Conservation (phyloP, 2,888 invertebrate species). For the Drosophila neonasuta region DNA sequence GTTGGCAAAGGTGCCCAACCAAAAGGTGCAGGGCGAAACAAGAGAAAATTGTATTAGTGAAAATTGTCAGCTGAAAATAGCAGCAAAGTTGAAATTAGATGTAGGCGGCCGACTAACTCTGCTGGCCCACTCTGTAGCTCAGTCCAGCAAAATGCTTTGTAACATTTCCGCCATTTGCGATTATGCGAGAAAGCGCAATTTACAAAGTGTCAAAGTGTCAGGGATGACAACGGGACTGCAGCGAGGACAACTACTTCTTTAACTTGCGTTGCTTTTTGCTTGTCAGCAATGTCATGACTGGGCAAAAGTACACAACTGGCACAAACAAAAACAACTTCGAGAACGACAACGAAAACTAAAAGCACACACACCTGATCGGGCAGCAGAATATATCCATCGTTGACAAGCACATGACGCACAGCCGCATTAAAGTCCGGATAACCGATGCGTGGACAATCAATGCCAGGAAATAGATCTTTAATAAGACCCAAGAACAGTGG, state of each 20-base stretch:
- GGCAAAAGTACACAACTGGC: slow-evolving; percentile 24
- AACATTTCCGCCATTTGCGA: slow-evolving; percentile 72
- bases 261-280: slow-evolving; percentile 26
- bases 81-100: slow-evolving; percentile 70
- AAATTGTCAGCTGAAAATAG: slow-evolving; percentile 54
- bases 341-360: slow-evolving; percentile 5
- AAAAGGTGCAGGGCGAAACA: slow-evolving; percentile 27
- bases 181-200: slow-evolving; percentile 73
- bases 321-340: neutral
- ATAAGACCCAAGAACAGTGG: slow-evolving; percentile 93
- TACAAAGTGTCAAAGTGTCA: slow-evolving; percentile 80
- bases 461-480: slow-evolving; percentile 93
- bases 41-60: slow-evolving; percentile 67
- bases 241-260: slow-evolving; percentile 38
- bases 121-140: neutral
- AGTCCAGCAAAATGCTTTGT: slow-evolving; percentile 63
- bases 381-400: slow-evolving; percentile 87
- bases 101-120: slow-evolving; percentile 27
- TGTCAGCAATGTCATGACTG: slow-evolving; percentile 54
- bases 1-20: slow-evolving; percentile 22
- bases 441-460: slow-evolving; percentile 93
- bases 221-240: slow-evolving; percentile 50
- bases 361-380: slow-evolving; percentile 85
- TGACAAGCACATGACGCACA: slow-evolving; percentile 87
- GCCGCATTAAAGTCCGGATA: slow-evolving; percentile 94